A percentile compares a stretch with the other conserved stretches of the same genome.
Evolutionary conservation across 2,797 vertebrate genomes (phyloP).

Genomic region (Sebastes trivittatus): DNA sequence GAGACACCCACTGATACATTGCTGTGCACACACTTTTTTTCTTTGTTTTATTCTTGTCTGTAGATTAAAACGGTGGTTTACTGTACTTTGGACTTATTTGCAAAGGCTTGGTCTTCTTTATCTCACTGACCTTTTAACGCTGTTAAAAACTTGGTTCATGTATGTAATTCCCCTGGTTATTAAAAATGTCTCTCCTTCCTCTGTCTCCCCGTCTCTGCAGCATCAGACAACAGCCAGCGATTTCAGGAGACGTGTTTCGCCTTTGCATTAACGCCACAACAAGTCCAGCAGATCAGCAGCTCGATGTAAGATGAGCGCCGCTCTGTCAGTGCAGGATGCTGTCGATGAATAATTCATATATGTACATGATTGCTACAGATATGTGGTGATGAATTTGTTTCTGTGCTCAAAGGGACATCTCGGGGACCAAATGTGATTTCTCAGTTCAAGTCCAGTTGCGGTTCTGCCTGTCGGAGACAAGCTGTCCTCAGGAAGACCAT

Average conservation of each 20-base stretch:
- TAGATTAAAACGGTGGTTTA: background rate
- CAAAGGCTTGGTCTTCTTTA: background rate
- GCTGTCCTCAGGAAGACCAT: constrained; percentile 99
- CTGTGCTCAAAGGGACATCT: constrained; percentile 92
- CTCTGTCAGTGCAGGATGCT: background rate
- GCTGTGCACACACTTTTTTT: background rate
- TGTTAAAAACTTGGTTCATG: background rate
- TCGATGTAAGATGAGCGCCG: constrained; percentile 89
- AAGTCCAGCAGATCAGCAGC: constrained; percentile 99
- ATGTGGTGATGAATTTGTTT: constrained; percentile 33
- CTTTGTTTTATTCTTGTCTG: background rate
- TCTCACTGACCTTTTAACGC: background rate
- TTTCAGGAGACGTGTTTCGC: constrained; percentile 99
- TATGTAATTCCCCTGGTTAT: background rate
- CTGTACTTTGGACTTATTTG: background rate
- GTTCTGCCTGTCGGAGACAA: constrained; percentile 99
- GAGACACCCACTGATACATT: background rate
- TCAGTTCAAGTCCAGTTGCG: constrained; percentile 99
- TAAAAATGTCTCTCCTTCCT: constrained; percentile 2
- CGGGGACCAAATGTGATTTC: constrained; percentile 99
- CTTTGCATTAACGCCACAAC: constrained; percentile 97
- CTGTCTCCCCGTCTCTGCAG: constrained; percentile 71
- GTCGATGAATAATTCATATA: constrained; percentile 28
- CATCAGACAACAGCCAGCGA: constrained; percentile 97
- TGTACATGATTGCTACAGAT: background rate